These are phyloP conservation scores for Parapsyche elsis DNA, from an alignment of 1,140 invertebrate species.

Conservation along the genomic window DNA sequence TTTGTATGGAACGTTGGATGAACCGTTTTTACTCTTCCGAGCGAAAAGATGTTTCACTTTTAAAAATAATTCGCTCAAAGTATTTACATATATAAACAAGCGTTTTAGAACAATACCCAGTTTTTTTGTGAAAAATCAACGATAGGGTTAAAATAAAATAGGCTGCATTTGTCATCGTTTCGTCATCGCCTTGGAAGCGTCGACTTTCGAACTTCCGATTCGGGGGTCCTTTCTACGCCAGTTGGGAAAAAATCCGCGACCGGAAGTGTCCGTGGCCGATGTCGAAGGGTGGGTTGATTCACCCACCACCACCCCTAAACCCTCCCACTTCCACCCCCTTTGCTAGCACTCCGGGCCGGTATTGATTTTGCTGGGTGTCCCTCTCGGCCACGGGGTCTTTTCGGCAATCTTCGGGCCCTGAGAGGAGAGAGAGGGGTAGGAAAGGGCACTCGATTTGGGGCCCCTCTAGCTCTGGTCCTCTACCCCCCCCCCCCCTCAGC, in stretches of 20 bases:
- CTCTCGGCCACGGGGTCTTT: slow-evolving; percentile 45
- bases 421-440: not conserved
- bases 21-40: too few relatives aligned
- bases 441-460: not conserved
- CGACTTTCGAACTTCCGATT: too few relatives aligned
- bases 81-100: too few relatives aligned
- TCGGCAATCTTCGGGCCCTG: slow-evolving; percentile 53
- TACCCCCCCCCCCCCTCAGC: slow-evolving; percentile 6
- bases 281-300: slow-evolving; percentile 2
- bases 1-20: too few relatives aligned
- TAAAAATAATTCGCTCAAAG: too few relatives aligned
- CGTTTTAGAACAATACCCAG: too few relatives aligned
- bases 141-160: too few relatives aligned
- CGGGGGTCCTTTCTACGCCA: not conserved
- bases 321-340: slow-evolving; percentile 39
- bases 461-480: slow-evolving; percentile 16
- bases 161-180: too few relatives aligned
- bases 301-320: slow-evolving; percentile 29
- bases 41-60: too few relatives aligned
- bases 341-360: slow-evolving; percentile 30
- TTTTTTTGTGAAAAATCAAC: too few relatives aligned
- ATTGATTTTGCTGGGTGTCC: slow-evolving; percentile 29
- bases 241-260: slow-evolving; percentile 53
- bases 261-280: slow-evolving; percentile 42
- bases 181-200: too few relatives aligned